These are phyloP conservation scores for Melanotaenia trifasciata DNA, from an alignment of 2,797 vertebrate species.

Conservation along the genomic window DNA sequence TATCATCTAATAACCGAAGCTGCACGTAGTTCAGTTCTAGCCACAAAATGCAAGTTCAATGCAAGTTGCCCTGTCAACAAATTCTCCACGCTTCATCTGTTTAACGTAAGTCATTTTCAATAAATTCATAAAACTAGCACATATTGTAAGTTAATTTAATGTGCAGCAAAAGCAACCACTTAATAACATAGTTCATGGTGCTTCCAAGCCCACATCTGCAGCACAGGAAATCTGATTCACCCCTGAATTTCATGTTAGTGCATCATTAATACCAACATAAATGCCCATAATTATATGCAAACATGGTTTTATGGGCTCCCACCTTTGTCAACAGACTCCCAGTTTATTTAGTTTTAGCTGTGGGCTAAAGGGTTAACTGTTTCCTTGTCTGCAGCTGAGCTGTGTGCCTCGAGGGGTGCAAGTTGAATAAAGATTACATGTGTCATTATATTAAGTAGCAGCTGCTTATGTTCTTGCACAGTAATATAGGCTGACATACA, in stretches of 20 bases:
- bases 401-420: slow-evolving; percentile 51
- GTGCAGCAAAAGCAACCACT: not conserved
- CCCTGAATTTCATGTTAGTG: slow-evolving; percentile 38
- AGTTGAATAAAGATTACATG: slow-evolving; percentile 77
- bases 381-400: slow-evolving; percentile 55
- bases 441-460: slow-evolving; percentile 76
- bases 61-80: not conserved
- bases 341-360: slow-evolving; percentile 67
- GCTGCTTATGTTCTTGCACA: slow-evolving; percentile 63
- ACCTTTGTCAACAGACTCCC: slow-evolving; percentile 73
- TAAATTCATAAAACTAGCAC: not conserved
- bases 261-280: slow-evolving; percentile 68
- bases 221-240: slow-evolving; percentile 38
- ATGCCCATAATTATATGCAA: slow-evolving; percentile 60
- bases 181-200: slow-evolving; percentile 8
- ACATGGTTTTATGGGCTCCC: slow-evolving; percentile 50
- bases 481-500: slow-evolving; percentile 76
- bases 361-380: slow-evolving; percentile 59
- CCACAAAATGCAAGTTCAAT: not conserved
- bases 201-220: slow-evolving; percentile 9
- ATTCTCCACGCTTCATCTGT: not conserved
- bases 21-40: no score
- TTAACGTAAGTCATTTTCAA: not conserved
- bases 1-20: no score
- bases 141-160: not conserved